Percentiles rank a stretch among this genome's conserved stretches.
Evolutionary conservation across 1,140 invertebrate species (phyloP).

Genomic region (Meloidogyne chitwoodi): DNA sequence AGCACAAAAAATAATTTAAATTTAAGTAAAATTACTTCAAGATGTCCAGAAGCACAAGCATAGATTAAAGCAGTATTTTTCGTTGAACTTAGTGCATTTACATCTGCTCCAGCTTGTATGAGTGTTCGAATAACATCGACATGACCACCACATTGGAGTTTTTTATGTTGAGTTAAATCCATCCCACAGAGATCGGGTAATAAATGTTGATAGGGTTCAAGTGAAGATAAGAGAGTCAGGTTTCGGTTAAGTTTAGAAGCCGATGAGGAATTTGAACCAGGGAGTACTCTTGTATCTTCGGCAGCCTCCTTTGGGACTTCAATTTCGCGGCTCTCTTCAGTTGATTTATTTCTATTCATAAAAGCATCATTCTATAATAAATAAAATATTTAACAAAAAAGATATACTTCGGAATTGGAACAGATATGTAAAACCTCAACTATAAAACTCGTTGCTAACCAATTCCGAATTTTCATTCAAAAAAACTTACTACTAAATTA

Average conservation of each 20-base stretch:
- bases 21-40: conserved; percentile 73
- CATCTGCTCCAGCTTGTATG: conserved; percentile 83
- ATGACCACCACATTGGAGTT: conserved; percentile 91
- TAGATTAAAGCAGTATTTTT: conserved; percentile 98
- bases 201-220: too few species aligned
- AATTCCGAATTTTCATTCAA: neutral
- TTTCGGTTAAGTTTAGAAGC: too few species aligned
- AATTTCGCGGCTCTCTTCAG: conserved; percentile 19
- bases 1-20: conserved; percentile 50
- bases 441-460: too few species aligned
- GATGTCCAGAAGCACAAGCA: conserved; percentile 91
- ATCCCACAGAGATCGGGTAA: too few species aligned
- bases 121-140: conserved; percentile 81
- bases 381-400: neutral
- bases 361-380: conserved; percentile 28
- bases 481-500: conserved; percentile 22
- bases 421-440: too few species aligned
- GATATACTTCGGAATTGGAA: neutral
- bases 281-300: conserved; percentile 29
- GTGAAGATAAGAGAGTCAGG: too few species aligned
- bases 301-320: conserved; percentile 29
- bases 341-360: conserved; percentile 27
- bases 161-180: too few species aligned
- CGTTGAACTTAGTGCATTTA: conserved; percentile 97
- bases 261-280: too few species aligned